Evolutionary conservation across 2,113 vertebrate species (phyloP).

Genomic region (Turdus rufiventris): DNA sequence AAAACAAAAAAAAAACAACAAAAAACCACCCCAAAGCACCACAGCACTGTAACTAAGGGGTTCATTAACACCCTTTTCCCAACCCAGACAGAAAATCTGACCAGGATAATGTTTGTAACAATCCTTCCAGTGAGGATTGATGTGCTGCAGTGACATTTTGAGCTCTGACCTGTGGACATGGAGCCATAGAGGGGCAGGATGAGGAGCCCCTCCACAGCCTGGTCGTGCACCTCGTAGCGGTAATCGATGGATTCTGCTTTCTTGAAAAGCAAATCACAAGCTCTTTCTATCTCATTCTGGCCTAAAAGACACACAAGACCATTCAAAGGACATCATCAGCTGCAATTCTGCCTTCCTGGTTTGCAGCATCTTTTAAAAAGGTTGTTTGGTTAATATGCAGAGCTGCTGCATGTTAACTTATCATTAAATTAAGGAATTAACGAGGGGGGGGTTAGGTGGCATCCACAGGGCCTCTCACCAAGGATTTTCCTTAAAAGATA

Average conservation of each 20-base stretch:
- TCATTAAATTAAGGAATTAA: neutral
- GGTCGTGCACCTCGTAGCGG: conserved; percentile 86
- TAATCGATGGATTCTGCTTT: conserved; percentile 92
- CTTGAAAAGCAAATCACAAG: conserved; percentile 88
- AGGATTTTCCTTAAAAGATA: neutral
- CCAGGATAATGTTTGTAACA: neutral
- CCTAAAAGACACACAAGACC: conserved; percentile 65
- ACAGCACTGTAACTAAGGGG: rapidly evolving
- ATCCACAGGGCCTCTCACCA: neutral
- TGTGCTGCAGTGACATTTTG: neutral
- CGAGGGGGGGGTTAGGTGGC: neutral
- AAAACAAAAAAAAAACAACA: too few species aligned
- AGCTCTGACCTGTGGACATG: conserved; percentile 89
- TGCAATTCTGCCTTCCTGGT: neutral
- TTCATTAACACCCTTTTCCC: neutral
- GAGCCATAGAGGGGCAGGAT: conserved; percentile 93
- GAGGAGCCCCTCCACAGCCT: conserved; percentile 87
- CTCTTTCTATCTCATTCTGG: conserved; percentile 91
- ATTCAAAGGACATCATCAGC: rapidly evolving
- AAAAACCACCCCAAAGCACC: neutral
- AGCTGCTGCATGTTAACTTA: neutral
- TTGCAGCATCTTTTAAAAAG: neutral
- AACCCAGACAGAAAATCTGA: neutral
- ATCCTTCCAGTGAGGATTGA: rapidly evolving
- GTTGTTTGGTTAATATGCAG: neutral